Evolutionary conservation across 2,113 vertebrate genomes (phyloP).

Genomic region (Charadrius vociferus): DNA sequence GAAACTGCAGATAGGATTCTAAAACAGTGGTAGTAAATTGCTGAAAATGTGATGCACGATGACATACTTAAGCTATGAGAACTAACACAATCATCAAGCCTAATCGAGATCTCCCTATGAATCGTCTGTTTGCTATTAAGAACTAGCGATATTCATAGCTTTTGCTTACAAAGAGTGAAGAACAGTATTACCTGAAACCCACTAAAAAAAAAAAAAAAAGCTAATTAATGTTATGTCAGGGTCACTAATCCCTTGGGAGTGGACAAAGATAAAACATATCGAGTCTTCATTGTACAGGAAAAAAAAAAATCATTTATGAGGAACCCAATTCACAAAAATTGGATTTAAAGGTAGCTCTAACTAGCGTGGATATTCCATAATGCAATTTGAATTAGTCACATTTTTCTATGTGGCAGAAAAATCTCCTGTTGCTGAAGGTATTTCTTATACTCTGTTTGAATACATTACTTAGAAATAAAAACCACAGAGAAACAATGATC

Average conservation of each 20-base stretch:
- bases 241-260: not conserved
- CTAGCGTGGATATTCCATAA: not conserved
- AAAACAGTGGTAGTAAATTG: not conserved
- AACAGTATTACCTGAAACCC: not conserved
- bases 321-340: not conserved
- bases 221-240: not conserved
- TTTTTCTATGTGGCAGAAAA: not conserved
- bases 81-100: not conserved
- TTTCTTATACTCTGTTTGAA: not conserved
- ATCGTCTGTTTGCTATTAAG: not conserved
- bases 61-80: not conserved
- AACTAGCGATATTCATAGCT: not conserved
- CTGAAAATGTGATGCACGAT: not conserved
- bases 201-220: not conserved
- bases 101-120: not conserved
- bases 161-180: not conserved
- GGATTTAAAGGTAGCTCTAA: not conserved
- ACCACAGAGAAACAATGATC: not conserved
- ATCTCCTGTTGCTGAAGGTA: not conserved
- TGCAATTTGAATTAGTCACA: not conserved
- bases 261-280: not conserved
- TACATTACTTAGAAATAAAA: not conserved
- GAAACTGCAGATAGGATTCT: not conserved
- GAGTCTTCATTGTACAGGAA: not conserved
- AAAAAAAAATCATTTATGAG: not conserved